Percentiles rank a stretch among this genome's conserved stretches.
phyloP scores from a whole-genome alignment of 1,140 invertebrate genomes.

The Eubasilissa regina region DNA sequence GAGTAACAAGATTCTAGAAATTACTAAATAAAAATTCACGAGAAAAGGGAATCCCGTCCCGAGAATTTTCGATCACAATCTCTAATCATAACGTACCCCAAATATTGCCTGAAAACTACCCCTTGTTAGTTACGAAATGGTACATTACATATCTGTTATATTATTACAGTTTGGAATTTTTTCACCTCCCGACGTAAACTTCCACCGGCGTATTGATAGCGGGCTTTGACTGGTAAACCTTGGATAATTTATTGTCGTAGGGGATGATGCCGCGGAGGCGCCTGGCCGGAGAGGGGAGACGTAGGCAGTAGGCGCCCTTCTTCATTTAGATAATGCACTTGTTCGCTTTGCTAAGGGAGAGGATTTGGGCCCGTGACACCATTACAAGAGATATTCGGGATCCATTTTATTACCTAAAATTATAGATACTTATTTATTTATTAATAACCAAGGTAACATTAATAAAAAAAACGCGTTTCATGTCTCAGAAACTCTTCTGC shows the following conservation, averaged over 20 bases:
- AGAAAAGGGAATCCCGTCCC: too few relatives aligned
- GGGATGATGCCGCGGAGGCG: background rate
- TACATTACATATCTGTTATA: background rate
- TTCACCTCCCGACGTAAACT: background rate
- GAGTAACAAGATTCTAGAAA: too few relatives aligned
- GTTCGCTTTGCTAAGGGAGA: conserved; percentile 41
- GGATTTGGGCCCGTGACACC: conserved; percentile 48
- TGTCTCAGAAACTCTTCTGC: too few relatives aligned
- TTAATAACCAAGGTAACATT: too few relatives aligned
- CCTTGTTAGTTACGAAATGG: background rate
- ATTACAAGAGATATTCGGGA: background rate
- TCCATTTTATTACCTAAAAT: too few relatives aligned
- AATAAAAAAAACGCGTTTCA: too few relatives aligned
- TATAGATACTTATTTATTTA: too few relatives aligned
- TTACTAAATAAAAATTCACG: too few relatives aligned
- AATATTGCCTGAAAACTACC: too few relatives aligned
- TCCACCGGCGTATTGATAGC: conserved; percentile 16
- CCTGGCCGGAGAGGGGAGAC: background rate
- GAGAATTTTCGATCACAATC: too few relatives aligned
- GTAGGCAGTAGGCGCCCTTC: conserved; percentile 28
- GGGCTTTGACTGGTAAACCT: conserved; percentile 32
- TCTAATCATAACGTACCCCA: too few relatives aligned
- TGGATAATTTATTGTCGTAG: conserved; percentile 40
- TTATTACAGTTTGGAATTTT: conserved; percentile 1
- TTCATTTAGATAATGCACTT: conserved; percentile 56